A percentile compares a stretch with the other conserved stretches of the same genome.
Conservation (phyloP, 2,888 invertebrate species). For the Epicampocera succincta region DNA sequence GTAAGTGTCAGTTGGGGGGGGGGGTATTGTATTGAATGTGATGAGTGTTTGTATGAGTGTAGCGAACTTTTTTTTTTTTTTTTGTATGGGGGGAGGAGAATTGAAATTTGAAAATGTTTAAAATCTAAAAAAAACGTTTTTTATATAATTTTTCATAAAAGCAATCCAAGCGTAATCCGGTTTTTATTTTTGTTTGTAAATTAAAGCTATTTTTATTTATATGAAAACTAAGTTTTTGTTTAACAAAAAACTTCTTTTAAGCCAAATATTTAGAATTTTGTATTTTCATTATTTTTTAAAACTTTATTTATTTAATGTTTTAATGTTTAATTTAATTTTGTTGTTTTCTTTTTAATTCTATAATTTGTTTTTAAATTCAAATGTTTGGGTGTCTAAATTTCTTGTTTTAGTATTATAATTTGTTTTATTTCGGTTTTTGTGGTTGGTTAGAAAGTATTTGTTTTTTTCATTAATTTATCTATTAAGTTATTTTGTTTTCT, state of each 20-base stretch:
- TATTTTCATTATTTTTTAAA: too few species aligned
- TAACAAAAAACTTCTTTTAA: slow-evolving; percentile 27
- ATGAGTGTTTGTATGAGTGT: slow-evolving; percentile 44
- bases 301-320: slow-evolving; percentile 14
- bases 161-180: slow-evolving; percentile 64
- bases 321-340: slow-evolving; percentile 11
- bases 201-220: slow-evolving; percentile 41
- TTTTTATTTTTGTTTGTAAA: slow-evolving; percentile 32
- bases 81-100: too few species aligned
- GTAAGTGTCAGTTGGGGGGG: slow-evolving; percentile 3
- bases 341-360: slow-evolving; percentile 37
- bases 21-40: slow-evolving; percentile 33
- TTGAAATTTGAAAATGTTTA: slow-evolving; percentile 30
- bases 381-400: slow-evolving; percentile 29
- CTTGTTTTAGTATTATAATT: slow-evolving; percentile 23
- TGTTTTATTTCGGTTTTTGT: slow-evolving; percentile 32
- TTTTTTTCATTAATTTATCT: slow-evolving; percentile 14
- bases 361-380: slow-evolving; percentile 40
- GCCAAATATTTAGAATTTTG: slow-evolving; percentile 43
- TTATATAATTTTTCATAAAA: slow-evolving; percentile 46
- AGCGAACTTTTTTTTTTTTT: background rate
- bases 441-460: slow-evolving; percentile 27
- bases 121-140: slow-evolving; percentile 32
- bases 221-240: slow-evolving; percentile 19
- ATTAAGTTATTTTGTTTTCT: background rate